Conservation (phyloP, 1,140 invertebrate species). For the Drosophila nannoptera region DNA sequence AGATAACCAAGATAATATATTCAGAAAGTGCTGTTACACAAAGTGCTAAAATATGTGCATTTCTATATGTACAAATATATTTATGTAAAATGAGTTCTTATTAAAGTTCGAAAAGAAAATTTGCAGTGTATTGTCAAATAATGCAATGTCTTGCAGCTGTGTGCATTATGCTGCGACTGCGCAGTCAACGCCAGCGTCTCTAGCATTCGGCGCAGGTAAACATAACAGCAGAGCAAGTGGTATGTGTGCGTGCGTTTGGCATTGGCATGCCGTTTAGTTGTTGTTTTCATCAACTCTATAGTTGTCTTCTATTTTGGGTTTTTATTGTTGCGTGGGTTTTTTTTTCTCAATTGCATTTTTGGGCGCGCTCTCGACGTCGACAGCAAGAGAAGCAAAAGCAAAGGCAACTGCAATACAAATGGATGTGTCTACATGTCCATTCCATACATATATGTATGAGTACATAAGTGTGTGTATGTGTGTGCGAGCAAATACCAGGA, state of each 20-base stretch:
- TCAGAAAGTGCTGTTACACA: too few species aligned
- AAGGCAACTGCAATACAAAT: too few species aligned
- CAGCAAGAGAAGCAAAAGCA: neutral
- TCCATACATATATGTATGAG: too few species aligned
- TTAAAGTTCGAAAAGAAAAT: constrained; percentile 9
- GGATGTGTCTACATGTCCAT: too few species aligned
- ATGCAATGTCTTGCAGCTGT: constrained; percentile 40
- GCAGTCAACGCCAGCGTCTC: constrained; percentile 27
- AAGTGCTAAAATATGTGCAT: too few species aligned
- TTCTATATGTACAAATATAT: neutral
- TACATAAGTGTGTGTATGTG: constrained; percentile 4
- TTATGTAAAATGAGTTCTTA: neutral
- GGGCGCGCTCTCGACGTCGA: constrained; percentile 46
- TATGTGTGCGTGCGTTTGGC: constrained; percentile 31
- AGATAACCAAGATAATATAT: neutral
- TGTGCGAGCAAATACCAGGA: constrained; percentile 59
- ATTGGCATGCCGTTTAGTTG: constrained; percentile 55
- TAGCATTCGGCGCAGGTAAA: constrained; percentile 39
- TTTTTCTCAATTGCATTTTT: constrained; percentile 75
- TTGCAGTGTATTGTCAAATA: constrained; percentile 40
- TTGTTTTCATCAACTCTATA: constrained; percentile 53
- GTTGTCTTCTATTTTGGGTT: constrained; percentile 70
- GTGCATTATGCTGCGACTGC: constrained; percentile 55
- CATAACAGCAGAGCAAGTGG: constrained; percentile 38
- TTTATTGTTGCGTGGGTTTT: constrained; percentile 72